A percentile compares a stretch with the other conserved stretches of the same genome.
Conservation (phyloP, 2,888 invertebrate genomes). For the Lordiphosa andalusiaca region DNA sequence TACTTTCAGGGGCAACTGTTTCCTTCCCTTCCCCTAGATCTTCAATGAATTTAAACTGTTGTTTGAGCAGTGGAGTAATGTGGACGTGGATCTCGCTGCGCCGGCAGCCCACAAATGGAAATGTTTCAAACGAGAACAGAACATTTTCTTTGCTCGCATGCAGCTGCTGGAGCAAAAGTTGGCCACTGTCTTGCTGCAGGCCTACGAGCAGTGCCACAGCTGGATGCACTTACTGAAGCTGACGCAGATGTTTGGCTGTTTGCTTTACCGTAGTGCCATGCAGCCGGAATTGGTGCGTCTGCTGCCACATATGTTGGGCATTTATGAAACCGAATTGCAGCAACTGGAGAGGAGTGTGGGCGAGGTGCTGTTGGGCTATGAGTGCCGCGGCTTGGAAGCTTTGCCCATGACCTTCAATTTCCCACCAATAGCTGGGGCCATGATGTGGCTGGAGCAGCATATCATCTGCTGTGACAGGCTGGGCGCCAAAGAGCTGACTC, state of each 20-base stretch:
- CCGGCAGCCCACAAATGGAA: slow-evolving; percentile 57
- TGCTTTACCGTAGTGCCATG: slow-evolving; percentile 82
- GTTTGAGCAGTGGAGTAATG: slow-evolving; percentile 77
- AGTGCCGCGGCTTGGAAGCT: slow-evolving; percentile 49
- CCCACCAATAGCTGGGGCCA: slow-evolving; percentile 85
- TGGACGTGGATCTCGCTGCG: slow-evolving; percentile 74
- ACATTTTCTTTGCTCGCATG: slow-evolving; percentile 79
- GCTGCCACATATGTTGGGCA: slow-evolving; percentile 81
- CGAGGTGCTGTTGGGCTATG: slow-evolving; percentile 61
- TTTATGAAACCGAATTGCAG: slow-evolving; percentile 78
- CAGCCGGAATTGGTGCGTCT: slow-evolving; percentile 82
- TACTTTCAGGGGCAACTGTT: background rate
- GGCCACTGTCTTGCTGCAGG: slow-evolving; percentile 82
- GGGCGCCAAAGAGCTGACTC: slow-evolving; percentile 57
- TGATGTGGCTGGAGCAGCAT: slow-evolving; percentile 88
- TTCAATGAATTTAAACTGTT: slow-evolving; percentile 74
- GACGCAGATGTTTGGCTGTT: slow-evolving; percentile 81
- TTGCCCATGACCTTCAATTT: slow-evolving; percentile 81
- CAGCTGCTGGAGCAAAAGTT: slow-evolving; percentile 82
- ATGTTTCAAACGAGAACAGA: slow-evolving; percentile 82
- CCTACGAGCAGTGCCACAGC: slow-evolving; percentile 83
- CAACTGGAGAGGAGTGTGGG: slow-evolving; percentile 67
- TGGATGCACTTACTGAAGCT: slow-evolving; percentile 82
- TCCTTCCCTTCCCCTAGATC: slow-evolving; percentile 52
- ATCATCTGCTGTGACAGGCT: slow-evolving; percentile 80